phyloP scores from a whole-genome alignment of 2,888 invertebrate genomes.

The Cryptocephalus moraei region DNA sequence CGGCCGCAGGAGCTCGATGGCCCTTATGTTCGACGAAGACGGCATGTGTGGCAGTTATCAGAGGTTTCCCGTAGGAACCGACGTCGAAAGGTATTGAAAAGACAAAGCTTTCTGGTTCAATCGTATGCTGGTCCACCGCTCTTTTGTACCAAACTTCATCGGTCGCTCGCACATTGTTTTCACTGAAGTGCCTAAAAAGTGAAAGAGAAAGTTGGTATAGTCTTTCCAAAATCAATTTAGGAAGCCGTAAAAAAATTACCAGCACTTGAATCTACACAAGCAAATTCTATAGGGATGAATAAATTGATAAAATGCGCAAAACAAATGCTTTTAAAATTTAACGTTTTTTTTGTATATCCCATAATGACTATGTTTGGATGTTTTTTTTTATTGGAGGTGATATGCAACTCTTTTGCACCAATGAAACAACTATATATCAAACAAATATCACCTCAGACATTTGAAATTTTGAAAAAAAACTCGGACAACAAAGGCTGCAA shows the following conservation, averaged over 20 bases:
- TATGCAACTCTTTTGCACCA: too few species aligned
- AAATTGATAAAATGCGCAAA: too few species aligned
- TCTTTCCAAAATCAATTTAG: background rate
- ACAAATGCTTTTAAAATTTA: too few species aligned
- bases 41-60: slow-evolving; percentile 85
- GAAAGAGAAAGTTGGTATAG: background rate
- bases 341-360: too few species aligned
- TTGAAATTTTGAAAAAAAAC: too few species aligned
- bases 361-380: too few species aligned
- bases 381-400: too few species aligned
- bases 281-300: too few species aligned
- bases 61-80: slow-evolving; percentile 42
- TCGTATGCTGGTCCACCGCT: slow-evolving; percentile 79
- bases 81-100: slow-evolving; percentile 79
- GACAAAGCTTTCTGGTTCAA: slow-evolving; percentile 83
- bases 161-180: slow-evolving; percentile 68
- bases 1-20: slow-evolving; percentile 79
- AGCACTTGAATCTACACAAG: too few species aligned
- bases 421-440: too few species aligned
- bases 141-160: slow-evolving; percentile 86
- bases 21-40: slow-evolving; percentile 77
- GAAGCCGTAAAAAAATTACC: background rate
- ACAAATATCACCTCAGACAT: too few species aligned
- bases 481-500: too few species aligned
- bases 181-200: slow-evolving; percentile 63